Conservation (phyloP, 2,113 vertebrate species). For the Antechinus stuartii region DNA sequence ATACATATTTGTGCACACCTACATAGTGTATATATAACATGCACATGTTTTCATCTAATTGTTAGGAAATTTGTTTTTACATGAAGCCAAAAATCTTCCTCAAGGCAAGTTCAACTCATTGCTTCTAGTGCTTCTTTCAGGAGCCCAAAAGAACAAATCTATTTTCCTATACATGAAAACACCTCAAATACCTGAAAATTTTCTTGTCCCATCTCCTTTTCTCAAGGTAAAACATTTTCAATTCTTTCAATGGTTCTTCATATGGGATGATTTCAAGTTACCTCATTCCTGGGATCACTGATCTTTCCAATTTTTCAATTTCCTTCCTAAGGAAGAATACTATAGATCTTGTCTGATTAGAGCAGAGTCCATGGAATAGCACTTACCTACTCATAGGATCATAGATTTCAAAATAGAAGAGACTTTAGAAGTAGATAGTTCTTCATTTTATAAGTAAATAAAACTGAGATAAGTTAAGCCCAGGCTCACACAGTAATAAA, state of each 20-base stretch:
- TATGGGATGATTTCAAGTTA: background rate
- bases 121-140: background rate
- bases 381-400: background rate
- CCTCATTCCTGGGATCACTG: background rate
- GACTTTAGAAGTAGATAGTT: background rate
- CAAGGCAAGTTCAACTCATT: background rate
- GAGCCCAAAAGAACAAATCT: background rate
- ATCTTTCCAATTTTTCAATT: background rate
- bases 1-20: background rate
- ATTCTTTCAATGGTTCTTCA: background rate
- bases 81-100: background rate
- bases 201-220: background rate
- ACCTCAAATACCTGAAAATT: background rate
- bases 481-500: background rate
- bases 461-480: background rate
- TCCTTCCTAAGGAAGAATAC: background rate
- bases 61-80: background rate
- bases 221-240: background rate
- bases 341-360: background rate
- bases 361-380: background rate
- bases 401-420: background rate
- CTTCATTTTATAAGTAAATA: background rate
- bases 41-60: background rate
- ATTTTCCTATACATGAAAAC: background rate
- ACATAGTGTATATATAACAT: background rate